Base-by-base conservation (phyloP, 2,888 invertebrate species). In the Carpatolechia fugitivella region DNA sequence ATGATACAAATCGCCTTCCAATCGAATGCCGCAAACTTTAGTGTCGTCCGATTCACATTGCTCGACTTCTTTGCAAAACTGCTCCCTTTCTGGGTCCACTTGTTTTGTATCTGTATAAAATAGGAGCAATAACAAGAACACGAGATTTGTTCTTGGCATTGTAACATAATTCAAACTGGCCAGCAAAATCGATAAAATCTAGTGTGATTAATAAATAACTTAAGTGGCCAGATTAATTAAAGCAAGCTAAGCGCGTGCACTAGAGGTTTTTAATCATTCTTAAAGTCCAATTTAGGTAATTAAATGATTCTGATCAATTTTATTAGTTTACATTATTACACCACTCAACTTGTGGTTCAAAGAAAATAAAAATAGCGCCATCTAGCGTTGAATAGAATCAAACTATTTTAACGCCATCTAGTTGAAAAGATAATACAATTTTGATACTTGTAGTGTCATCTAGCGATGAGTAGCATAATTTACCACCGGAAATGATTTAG, bases 11-110 rank as follows among this genome's bases (percentile, higher is more conserved):
- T 65, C 62, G 0, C 66, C 67, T 36, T 78, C 74, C 1, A 64
- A 62, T 13, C 74, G 69, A 0, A 82, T 61, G 0, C 85, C 87
- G 59, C 87, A 88, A 0, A 82, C 81, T 29, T 52, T 57, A 0
- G 47, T 46, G 1, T 58, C 38, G 1, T 49, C 44, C 5, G 52
- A 52, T 11, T 60, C 65, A 18, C 69, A 65, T 49, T 85, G 85
- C 0, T 60, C 49, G 0, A 85, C 57, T 52, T 57, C 60, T 1
- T 60, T 57, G 62, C 86, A 86, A 53, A 78, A 73, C 35, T 74
- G 66, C 0, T 35, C 49, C 64, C 75, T 79, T 2, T 68, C 66
- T 3, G 11, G 29, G n/a, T 50, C 18, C 4, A 11, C 1, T 24
- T 29, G 20, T 10, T 44, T 44, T 13, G 13, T 11, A 7, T 44